phyloP scores from a whole-genome alignment of 2,888 invertebrate species.

The Desoria tigrina region DNA sequence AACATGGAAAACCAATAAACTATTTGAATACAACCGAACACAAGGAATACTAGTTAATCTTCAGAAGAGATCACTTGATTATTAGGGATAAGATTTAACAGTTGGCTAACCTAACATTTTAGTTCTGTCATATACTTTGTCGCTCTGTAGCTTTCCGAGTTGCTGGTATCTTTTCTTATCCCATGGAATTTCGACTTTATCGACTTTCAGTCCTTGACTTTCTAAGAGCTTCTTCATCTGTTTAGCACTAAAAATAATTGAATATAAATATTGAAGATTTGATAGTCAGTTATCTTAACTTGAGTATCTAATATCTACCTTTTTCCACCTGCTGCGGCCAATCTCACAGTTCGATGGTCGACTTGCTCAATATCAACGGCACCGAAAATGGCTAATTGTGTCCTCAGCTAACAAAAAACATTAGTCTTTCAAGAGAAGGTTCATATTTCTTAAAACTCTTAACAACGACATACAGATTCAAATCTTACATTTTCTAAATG shows the following conservation, averaged over 20 bases:
- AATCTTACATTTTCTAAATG: not conserved
- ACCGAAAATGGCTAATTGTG: slow-evolving; percentile 5
- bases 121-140: slow-evolving; percentile 12
- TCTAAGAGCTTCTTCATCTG: slow-evolving; percentile 13
- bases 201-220: slow-evolving; percentile 12
- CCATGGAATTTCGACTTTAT: slow-evolving; percentile 23
- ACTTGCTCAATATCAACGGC: slow-evolving; percentile 16
- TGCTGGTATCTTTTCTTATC: not conserved
- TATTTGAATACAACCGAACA: too few species aligned
- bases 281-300: too few species aligned
- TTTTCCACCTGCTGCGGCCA: slow-evolving; percentile 26
- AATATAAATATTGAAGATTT: too few species aligned
- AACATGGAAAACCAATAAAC: too few species aligned
- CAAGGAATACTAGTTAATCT: too few species aligned
- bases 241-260: slow-evolving; percentile 18
- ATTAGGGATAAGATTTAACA: too few species aligned
- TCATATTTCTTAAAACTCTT: not conserved
- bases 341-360: not conserved
- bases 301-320: slow-evolving; percentile 15
- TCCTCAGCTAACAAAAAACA: slow-evolving; percentile 12
- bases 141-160: not conserved
- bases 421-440: not conserved
- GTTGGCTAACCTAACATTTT: slow-evolving; percentile 18
- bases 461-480: not conserved
- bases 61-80: too few species aligned